Evolutionary conservation across 2,797 vertebrate genomes (phyloP), one percentile per base, ranked within the genome.

Genomic region (Cynopterus sphinx): DNA sequence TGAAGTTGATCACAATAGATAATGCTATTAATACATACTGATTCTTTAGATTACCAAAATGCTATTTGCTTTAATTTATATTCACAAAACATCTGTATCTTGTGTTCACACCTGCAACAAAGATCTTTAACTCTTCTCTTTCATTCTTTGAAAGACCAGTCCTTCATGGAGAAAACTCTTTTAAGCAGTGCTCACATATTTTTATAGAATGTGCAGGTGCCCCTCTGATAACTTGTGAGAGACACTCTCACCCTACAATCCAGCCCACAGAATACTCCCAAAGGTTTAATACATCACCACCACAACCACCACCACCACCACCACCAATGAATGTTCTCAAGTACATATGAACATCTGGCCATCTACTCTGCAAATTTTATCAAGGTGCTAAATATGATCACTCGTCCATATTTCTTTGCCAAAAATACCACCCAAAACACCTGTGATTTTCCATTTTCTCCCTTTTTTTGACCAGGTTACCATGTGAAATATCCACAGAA

Each of bases 381-480:
- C 98, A 98, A 87, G 94, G 87, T 82, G 96, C 95, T 97, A 95
- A 96, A 90, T 85, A 78, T 57, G 90, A 97, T 97, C 93, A 75
- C 95, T 85, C 28, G 4, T 70, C 89, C 65, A 75, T 85, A 96
- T 90, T 93, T 97, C 84, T 91, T 95, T 63, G 9, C 91, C 94
- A 93, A 96, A 2, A 43, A n/a, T 65, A 96, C 15, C 93, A 95
- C 68, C 93, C 84, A 53, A 92, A 83, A 78, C n/a, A 21, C 88
- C 93, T 97, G 68, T 67, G n/a, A 94, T 92, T 93, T 89, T 91
- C 68, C 24, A 24, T 81, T 95, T 81, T 70, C 10, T 2, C 53
- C 85, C 49, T 71, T 87, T 83, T 91, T 16, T 17, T 85, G 70
- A 92, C 96, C 73, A 33, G 53, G 7, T 95, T 57, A 79, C 28